phyloP scores from a whole-genome alignment of 2,797 vertebrate species.

The Fratercula arctica region DNA sequence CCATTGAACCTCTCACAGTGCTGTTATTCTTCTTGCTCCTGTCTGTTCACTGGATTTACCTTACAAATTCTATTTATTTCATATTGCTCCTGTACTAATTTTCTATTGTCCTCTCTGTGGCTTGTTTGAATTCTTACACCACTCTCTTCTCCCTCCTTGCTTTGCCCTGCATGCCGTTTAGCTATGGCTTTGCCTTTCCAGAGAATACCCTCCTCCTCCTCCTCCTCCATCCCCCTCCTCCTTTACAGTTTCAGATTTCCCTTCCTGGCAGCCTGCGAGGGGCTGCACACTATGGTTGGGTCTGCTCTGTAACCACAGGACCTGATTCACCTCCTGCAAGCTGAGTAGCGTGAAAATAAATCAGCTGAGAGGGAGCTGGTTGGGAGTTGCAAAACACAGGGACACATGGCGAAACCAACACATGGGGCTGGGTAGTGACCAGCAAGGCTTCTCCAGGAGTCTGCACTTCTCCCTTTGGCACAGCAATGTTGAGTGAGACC shows the following conservation, averaged over 20 bases:
- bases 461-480: neutral
- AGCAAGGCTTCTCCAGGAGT: neutral
- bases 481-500: slow-evolving; percentile 34
- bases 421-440: neutral
- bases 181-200: slow-evolving; percentile 28
- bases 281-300: slow-evolving; percentile 23
- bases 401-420: neutral
- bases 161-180: slow-evolving; percentile 36
- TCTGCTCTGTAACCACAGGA: slow-evolving; percentile 4
- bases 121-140: neutral
- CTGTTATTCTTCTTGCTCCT: neutral
- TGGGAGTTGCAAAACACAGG: neutral
- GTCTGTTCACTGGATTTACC: neutral
- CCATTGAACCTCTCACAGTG: neutral
- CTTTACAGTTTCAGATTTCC: slow-evolving; percentile 55
- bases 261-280: slow-evolving; percentile 31
- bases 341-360: slow-evolving; percentile 25
- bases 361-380: slow-evolving; percentile 42
- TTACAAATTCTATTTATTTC: slow-evolving; percentile 14
- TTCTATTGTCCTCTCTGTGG: neutral
- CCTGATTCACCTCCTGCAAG: slow-evolving; percentile 38
- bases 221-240: slow-evolving; percentile 51
- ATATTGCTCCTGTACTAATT: neutral
- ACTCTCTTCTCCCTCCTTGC: slow-evolving; percentile 7
- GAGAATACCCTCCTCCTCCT: slow-evolving; percentile 47